Evolutionary conservation across 2,888 invertebrate species (phyloP).

Genomic region (Incurvaria masculella): DNA sequence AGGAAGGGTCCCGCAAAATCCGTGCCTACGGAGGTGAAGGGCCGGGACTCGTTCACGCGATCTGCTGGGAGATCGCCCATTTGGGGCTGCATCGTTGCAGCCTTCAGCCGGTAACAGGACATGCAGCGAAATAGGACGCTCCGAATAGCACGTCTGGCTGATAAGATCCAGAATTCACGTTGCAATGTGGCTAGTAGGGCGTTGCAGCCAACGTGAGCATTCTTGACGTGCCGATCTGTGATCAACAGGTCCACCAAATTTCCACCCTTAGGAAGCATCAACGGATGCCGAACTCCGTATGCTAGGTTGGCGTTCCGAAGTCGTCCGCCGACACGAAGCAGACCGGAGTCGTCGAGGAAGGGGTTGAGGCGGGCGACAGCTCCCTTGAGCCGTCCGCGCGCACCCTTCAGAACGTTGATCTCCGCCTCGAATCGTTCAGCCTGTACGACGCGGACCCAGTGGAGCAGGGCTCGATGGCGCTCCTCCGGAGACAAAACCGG

Average conservation of each 20-base stretch:
- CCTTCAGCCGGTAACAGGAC: neutral
- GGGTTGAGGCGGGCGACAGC: neutral
- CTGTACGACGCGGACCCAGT: neutral
- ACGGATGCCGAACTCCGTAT: neutral
- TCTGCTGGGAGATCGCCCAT: conserved; percentile 1
- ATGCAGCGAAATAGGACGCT: neutral
- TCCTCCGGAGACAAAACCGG: neutral
- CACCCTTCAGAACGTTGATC: neutral
- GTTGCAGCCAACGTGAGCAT: neutral
- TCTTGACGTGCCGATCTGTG: neutral
- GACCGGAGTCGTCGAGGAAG: neutral
- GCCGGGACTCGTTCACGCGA: neutral
- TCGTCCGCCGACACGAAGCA: neutral
- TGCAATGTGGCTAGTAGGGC: neutral
- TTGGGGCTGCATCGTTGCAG: neutral
- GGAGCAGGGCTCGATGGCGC: neutral
- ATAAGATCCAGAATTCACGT: neutral
- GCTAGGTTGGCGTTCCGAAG: neutral
- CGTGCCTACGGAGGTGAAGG: neutral
- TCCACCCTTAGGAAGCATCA: neutral
- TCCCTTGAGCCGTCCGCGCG: neutral
- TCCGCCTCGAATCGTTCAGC: neutral
- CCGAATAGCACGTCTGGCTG: neutral
- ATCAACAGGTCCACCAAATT: neutral
- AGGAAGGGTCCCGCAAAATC: conserved; percentile 2